Percentiles rank a stretch among this genome's conserved stretches.
Evolutionary conservation across 1,140 invertebrate genomes (phyloP).

Genomic region (Eufriesea mexicana): DNA sequence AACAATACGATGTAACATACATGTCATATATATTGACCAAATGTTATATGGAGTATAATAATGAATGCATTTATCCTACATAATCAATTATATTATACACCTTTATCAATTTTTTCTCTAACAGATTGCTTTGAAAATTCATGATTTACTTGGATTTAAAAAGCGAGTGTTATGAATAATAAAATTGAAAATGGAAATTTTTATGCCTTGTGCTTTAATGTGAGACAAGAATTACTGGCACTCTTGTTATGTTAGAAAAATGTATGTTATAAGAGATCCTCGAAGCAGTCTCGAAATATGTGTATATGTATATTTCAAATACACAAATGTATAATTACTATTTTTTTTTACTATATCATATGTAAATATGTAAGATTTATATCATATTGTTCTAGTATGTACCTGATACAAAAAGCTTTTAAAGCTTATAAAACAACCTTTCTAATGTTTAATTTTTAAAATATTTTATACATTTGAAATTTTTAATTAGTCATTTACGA

Average conservation of each 20-base stretch:
- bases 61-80: slow-evolving; percentile 73
- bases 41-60: slow-evolving; percentile 67
- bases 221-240: slow-evolving; percentile 58
- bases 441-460: slow-evolving; percentile 24
- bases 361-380: slow-evolving; percentile 74
- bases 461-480: slow-evolving; percentile 32
- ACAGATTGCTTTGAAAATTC: slow-evolving; percentile 76
- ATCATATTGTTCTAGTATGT: slow-evolving; percentile 71
- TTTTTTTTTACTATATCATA: slow-evolving; percentile 66
- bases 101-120: slow-evolving; percentile 54
- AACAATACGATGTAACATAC: slow-evolving; percentile 69
- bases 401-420: slow-evolving; percentile 47
- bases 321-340: slow-evolving; percentile 74
- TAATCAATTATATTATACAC: slow-evolving; percentile 71
- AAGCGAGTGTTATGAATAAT: slow-evolving; percentile 33
- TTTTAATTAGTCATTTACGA: slow-evolving; percentile 14
- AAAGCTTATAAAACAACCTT: slow-evolving; percentile 48
- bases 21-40: slow-evolving; percentile 66
- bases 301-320: slow-evolving; percentile 65
- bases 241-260: slow-evolving; percentile 55
- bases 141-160: slow-evolving; percentile 54
- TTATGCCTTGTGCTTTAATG: slow-evolving; percentile 42
- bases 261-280: slow-evolving; percentile 71
- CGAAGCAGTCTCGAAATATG: slow-evolving; percentile 66
- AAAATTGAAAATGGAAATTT: slow-evolving; percentile 54